Percentiles rank a stretch among this genome's conserved stretches.
phyloP scores from a whole-genome alignment of 2,888 invertebrate genomes.

The Hylaea fasciaria region DNA sequence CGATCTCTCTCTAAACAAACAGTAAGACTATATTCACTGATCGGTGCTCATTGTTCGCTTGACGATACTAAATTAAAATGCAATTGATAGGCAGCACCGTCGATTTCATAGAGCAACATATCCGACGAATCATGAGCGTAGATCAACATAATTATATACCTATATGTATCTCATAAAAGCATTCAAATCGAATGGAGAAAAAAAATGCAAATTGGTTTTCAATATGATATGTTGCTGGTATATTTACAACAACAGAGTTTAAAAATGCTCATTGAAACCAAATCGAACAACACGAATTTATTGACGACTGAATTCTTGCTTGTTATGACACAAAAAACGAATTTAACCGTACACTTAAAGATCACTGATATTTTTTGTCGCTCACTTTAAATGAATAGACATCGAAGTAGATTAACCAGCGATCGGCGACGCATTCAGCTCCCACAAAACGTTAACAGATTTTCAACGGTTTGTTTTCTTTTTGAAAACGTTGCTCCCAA shows the following conservation, averaged over 20 bases:
- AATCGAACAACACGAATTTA: constrained; percentile 55
- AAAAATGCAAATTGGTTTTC: constrained; percentile 7
- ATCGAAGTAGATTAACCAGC: constrained; percentile 65
- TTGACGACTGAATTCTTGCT: constrained; percentile 56
- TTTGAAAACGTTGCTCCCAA: constrained; percentile 67
- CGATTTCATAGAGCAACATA: constrained; percentile 29
- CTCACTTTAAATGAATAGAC: constrained; percentile 62
- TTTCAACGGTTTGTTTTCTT: constrained; percentile 78
- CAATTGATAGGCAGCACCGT: constrained; percentile 49
- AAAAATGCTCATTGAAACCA: constrained; percentile 49
- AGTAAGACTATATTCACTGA: constrained; percentile 63
- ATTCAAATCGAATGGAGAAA: constrained; percentile 7
- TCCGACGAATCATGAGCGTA: constrained; percentile 9
- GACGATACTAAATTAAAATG: constrained; percentile 53
- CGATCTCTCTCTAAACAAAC: constrained; percentile 81
- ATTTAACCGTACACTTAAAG: constrained; percentile 73
- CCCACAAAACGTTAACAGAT: constrained; percentile 77
- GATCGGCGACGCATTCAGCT: constrained; percentile 63
- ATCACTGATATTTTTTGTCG: constrained; percentile 73
- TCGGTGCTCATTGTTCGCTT: constrained; percentile 54
- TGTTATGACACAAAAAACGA: constrained; percentile 69
- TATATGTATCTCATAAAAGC: background rate
- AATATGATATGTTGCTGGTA: constrained; percentile 12
- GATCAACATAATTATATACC: constrained; percentile 15
- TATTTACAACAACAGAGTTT: constrained; percentile 51